A percentile compares a stretch with the other conserved stretches of the same genome.
Evolutionary conservation across 2,113 vertebrate genomes (phyloP).

Genomic region (Phasianus colchicus): DNA sequence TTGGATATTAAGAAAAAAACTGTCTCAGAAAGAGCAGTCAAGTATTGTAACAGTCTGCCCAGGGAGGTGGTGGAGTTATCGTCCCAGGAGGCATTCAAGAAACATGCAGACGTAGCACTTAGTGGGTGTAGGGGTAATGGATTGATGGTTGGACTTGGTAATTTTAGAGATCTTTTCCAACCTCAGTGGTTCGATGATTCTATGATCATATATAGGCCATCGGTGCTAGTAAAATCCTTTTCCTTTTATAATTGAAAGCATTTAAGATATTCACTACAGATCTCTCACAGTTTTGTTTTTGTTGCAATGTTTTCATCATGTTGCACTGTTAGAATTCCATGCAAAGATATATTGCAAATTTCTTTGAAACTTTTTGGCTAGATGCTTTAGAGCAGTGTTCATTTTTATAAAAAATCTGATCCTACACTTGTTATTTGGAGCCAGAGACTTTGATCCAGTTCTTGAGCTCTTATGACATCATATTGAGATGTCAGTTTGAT

Average conservation of each 20-base stretch:
- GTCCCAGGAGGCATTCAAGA: too few species aligned
- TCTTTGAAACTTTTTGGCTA: background rate
- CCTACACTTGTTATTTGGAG: background rate
- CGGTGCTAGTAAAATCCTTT: background rate
- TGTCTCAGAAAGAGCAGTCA: too few species aligned
- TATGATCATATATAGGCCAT: background rate
- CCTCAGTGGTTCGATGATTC: too few species aligned
- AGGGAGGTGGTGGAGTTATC: too few species aligned
- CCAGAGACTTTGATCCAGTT: background rate
- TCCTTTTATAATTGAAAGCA: background rate
- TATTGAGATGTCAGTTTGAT: background rate
- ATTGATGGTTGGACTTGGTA: too few species aligned
- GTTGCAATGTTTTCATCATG: background rate
- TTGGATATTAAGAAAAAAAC: too few species aligned
- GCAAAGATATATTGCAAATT: background rate
- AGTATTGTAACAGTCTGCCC: too few species aligned
- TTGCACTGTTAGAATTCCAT: background rate
- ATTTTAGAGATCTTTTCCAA: too few species aligned
- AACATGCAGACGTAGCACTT: too few species aligned
- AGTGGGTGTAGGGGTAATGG: too few species aligned
- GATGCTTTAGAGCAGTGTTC: background rate
- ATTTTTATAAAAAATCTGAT: background rate
- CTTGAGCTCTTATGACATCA: background rate
- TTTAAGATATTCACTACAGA: rapidly evolving
- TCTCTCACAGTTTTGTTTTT: background rate